A percentile compares a stretch with the other conserved stretches of the same genome.
Conservation (phyloP, 1,140 invertebrate genomes). For the Neodiprion lecontei region DNA sequence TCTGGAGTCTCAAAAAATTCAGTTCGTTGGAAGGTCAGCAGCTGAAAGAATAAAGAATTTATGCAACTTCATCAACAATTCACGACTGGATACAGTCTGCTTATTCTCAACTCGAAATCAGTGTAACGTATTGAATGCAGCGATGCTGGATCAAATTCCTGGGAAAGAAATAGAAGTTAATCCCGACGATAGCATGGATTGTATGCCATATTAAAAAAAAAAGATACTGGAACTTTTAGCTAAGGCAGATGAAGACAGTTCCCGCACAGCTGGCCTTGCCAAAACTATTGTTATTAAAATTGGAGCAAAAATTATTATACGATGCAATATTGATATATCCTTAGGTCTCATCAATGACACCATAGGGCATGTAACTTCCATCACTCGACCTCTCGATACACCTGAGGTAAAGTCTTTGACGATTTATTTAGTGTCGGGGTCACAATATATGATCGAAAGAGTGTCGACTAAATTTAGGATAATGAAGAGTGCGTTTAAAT, state of each 20-base stretch:
- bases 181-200: neutral
- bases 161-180: conserved; percentile 29
- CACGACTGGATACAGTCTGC: conserved; percentile 28
- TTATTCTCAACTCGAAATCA: conserved; percentile 31
- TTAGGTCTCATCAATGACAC: conserved; percentile 43
- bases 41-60: neutral
- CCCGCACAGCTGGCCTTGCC: neutral
- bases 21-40: neutral
- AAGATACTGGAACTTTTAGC: neutral
- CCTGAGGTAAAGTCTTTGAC: conserved; percentile 21
- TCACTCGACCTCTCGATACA: conserved; percentile 30
- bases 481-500: conserved; percentile 39
- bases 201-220: conserved; percentile 6
- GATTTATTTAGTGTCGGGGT: conserved; percentile 24
- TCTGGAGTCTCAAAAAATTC: neutral
- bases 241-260: neutral
- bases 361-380: conserved; percentile 34
- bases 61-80: neutral
- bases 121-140: conserved; percentile 31
- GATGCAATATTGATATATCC: conserved; percentile 41
- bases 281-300: conserved; percentile 38
- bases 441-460: conserved; percentile 32
- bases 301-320: conserved; percentile 39
- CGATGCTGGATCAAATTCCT: conserved; percentile 34
- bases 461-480: conserved; percentile 43